Conservation (phyloP, 2,888 invertebrate genomes). For the Epirrhoe alternata region DNA sequence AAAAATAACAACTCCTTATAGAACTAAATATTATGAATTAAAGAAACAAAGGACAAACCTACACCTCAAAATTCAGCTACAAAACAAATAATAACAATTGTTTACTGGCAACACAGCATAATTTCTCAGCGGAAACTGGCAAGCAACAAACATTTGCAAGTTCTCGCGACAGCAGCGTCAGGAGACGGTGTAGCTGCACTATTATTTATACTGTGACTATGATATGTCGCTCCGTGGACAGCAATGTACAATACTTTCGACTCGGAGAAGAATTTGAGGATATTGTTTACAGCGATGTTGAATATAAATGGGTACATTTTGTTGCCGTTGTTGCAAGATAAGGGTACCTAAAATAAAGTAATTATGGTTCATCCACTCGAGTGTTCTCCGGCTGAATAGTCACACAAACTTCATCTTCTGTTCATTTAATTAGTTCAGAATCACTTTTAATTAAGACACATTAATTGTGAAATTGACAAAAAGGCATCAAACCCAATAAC, state of each 20-base stretch:
- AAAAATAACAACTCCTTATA: background rate
- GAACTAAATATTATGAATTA: background rate
- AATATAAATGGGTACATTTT: background rate
- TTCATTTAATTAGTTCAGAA: background rate
- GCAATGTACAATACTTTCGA: slow-evolving; percentile 38
- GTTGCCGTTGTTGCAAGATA: background rate
- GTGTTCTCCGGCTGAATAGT: too few relatives aligned
- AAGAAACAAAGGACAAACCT: background rate
- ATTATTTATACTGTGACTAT: slow-evolving; percentile 26
- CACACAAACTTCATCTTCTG: too few relatives aligned
- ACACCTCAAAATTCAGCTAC: slow-evolving; percentile 17
- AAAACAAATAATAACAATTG: slow-evolving; percentile 19
- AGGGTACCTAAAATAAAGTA: background rate
- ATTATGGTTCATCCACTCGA: too few relatives aligned
- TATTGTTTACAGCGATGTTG: slow-evolving; percentile 10
- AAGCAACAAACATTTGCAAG: slow-evolving; percentile 41
- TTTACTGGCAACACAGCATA: slow-evolving; percentile 26
- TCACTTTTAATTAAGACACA: background rate
- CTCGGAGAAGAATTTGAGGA: slow-evolving; percentile 22
- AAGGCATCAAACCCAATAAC: background rate
- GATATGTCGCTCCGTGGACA: slow-evolving; percentile 26
- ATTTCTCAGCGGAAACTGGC: slow-evolving; percentile 43
- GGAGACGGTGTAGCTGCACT: slow-evolving; percentile 31
- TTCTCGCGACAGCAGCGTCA: slow-evolving; percentile 37
- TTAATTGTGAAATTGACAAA: background rate